A percentile compares a stretch with the other conserved stretches of the same genome.
These are phyloP conservation scores for Branchellion lobata DNA, from an alignment of 2,888 invertebrate genomes.

Conservation along the genomic window DNA sequence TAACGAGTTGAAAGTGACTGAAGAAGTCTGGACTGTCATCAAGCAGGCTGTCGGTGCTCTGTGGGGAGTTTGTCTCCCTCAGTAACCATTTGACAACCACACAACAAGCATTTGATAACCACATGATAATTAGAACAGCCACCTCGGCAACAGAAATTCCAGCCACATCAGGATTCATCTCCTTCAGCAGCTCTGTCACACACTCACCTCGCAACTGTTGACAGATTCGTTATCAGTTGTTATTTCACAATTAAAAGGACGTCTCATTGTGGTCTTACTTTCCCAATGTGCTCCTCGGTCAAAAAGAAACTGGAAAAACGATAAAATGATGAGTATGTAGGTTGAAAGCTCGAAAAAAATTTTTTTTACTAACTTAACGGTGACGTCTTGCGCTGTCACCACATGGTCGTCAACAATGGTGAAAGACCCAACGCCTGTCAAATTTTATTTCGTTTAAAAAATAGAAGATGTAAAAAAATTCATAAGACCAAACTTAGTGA, in stretches of 20 bases:
- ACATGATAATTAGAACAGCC: neutral
- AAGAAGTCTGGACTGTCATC: slow-evolving; percentile 85
- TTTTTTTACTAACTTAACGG: slow-evolving; percentile 83
- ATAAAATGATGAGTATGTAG: too few species aligned
- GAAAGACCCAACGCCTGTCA: slow-evolving; percentile 63
- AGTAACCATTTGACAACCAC: neutral
- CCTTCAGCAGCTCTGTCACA: slow-evolving; percentile 77
- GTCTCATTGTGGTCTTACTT: slow-evolving; percentile 55
- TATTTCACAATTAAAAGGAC: too few species aligned
- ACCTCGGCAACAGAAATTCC: slow-evolving; percentile 87
- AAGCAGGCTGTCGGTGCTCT: slow-evolving; percentile 77
- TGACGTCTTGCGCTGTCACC: slow-evolving; percentile 86
- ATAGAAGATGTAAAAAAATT: slow-evolving; percentile 26
- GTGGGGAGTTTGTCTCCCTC: slow-evolving; percentile 40
- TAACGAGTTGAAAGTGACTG: slow-evolving; percentile 80
- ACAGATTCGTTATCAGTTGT: neutral
- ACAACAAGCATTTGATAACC: too few species aligned
- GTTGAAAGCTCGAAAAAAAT: too few species aligned
- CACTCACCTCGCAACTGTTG: slow-evolving; percentile 75
- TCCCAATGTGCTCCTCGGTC: slow-evolving; percentile 77
- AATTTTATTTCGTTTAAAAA: slow-evolving; percentile 40
- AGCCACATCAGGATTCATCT: slow-evolving; percentile 87
- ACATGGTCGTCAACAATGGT: slow-evolving; percentile 87
- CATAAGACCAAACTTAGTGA: slow-evolving; percentile 41
- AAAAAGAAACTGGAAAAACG: slow-evolving; percentile 81